Conservation (phyloP, 92 coral and sea anemone species). For the Phymanthus crucifer region DNA sequence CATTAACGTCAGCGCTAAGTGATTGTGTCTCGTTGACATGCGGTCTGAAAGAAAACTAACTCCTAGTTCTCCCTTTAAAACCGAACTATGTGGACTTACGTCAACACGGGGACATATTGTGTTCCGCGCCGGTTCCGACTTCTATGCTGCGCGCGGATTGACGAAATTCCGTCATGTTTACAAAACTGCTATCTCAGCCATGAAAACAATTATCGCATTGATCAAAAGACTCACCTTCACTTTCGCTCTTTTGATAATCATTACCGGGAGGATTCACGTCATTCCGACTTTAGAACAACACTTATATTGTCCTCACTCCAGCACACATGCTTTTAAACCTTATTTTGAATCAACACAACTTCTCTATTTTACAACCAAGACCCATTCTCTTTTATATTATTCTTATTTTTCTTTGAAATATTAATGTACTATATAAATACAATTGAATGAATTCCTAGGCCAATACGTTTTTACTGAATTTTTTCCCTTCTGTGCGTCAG, state of each 20-base stretch:
- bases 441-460: background rate
- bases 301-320: background rate
- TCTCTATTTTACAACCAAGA: background rate
- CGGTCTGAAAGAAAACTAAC: background rate
- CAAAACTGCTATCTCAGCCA: conserved; percentile 2
- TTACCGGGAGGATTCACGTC: conserved; percentile 17
- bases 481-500: background rate
- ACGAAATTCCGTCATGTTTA: conserved; percentile 40
- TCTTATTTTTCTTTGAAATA: background rate
- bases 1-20: conserved; percentile 20
- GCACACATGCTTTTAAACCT: background rate
- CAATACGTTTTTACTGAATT: background rate
- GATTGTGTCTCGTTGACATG: conserved; percentile 27
- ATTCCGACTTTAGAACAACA: conserved; percentile 25
- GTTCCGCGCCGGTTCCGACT: conserved; percentile 20
- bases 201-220: conserved; percentile 32
- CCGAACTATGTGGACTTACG: background rate
- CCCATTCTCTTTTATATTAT: background rate
- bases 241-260: background rate
- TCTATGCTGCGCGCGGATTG: conserved; percentile 9
- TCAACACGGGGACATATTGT: conserved; percentile 16
- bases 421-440: background rate
- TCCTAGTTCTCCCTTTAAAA: background rate
- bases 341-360: background rate
- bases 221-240: conserved; percentile 4